Evolutionary conservation across 2,797 vertebrate species (phyloP).

Genomic region (Uromys caudimaculatus): DNA sequence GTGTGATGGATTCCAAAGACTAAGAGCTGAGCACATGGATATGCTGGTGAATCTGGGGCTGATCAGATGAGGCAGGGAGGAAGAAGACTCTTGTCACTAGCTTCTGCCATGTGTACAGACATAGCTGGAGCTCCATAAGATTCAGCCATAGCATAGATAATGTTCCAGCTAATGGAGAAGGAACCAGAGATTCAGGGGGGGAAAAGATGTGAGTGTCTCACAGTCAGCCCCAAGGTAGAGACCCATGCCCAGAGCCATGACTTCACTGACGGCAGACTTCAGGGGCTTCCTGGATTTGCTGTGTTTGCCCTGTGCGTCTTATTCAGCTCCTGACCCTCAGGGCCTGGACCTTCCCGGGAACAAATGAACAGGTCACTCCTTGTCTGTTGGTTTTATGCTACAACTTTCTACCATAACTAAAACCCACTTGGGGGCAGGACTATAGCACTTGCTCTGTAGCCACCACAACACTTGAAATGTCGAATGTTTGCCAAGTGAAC

Average conservation of each 20-base stretch:
- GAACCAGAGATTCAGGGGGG: not conserved
- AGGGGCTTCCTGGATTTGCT: not conserved
- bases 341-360: not conserved
- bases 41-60: too few species aligned
- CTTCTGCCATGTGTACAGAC: not conserved
- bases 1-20: not conserved
- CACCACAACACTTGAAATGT: not conserved
- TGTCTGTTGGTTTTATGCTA: not conserved
- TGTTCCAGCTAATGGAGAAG: not conserved
- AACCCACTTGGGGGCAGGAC: not conserved
- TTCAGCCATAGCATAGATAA: not conserved
- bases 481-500: not conserved
- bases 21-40: not conserved
- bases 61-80: not conserved
- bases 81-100: too few species aligned
- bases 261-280: not conserved
- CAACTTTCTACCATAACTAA: not conserved
- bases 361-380: not conserved
- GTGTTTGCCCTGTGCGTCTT: fast-evolving
- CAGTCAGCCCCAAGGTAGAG: not conserved
- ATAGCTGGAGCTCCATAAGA: not conserved
- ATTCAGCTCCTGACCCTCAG: fast-evolving
- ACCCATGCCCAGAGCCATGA: not conserved
- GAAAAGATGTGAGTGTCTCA: not conserved
- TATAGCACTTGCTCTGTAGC: not conserved